A percentile compares a stretch with the other conserved stretches of the same genome.
phyloP scores from a whole-genome alignment of 2,113 vertebrate genomes.

The Dasyprocta punctata region DNA sequence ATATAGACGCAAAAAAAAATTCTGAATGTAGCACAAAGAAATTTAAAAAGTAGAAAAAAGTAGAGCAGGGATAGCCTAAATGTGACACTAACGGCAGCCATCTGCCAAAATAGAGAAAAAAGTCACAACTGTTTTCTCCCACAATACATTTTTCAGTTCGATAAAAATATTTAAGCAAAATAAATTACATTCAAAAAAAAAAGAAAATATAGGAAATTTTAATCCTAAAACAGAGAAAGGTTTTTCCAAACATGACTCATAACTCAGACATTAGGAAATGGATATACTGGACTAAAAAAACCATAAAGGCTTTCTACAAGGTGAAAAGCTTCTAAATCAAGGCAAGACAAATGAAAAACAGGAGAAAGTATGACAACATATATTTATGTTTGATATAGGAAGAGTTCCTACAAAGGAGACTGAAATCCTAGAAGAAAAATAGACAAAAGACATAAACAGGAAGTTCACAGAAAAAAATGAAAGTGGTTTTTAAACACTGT shows the following conservation, averaged over 20 bases:
- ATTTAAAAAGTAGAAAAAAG: background rate
- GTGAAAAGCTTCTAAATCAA: slow-evolving; percentile 2
- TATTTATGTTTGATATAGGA: background rate
- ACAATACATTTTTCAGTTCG: slow-evolving; percentile 9
- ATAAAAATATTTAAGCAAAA: background rate
- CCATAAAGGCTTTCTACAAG: background rate
- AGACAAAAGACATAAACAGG: slow-evolving; percentile 1
- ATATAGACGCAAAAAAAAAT: background rate
- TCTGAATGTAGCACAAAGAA: background rate
- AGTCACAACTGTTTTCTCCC: background rate
- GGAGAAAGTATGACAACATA: background rate
- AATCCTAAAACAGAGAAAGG: background rate
- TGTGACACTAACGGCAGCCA: background rate
- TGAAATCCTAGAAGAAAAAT: background rate
- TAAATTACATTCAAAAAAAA: background rate
- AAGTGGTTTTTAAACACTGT: slow-evolving; percentile 42
- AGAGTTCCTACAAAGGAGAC: background rate
- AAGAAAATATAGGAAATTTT: background rate
- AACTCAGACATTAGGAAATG: slow-evolving; percentile 9
- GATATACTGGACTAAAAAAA: slow-evolving; percentile 39
- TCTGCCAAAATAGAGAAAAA: background rate
- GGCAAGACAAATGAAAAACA: background rate
- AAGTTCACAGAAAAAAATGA: slow-evolving; percentile 35
- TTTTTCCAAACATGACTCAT: background rate
- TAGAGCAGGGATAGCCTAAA: background rate